These are phyloP conservation scores for Sepiola atlantica DNA, from an alignment of 2,888 invertebrate genomes.

Conservation along the genomic window DNA sequence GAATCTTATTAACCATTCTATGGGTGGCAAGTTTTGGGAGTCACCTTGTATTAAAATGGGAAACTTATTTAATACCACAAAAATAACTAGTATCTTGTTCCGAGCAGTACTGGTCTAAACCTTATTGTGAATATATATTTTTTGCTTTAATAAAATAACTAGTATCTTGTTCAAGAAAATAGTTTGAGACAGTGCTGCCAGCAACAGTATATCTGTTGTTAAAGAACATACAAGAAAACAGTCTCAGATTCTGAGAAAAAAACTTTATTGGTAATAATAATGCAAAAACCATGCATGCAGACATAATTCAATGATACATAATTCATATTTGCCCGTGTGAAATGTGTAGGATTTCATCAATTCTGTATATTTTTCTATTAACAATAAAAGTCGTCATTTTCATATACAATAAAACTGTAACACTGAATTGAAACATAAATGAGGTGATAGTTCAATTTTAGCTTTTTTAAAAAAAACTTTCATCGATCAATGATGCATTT, in stretches of 20 bases:
- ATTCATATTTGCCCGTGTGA: not conserved
- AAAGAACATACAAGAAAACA: not conserved
- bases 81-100: too few species aligned
- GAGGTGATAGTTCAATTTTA: not conserved
- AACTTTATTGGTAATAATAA: not conserved
- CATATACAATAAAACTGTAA: not conserved
- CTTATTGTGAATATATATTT: too few species aligned
- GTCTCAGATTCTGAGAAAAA: too few species aligned
- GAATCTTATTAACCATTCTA: too few species aligned
- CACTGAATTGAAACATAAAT: not conserved
- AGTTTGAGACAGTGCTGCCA: not conserved
- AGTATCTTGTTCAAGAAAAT: not conserved
- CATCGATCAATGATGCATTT: not conserved
- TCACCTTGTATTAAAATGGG: too few species aligned
- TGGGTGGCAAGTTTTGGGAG: too few species aligned
- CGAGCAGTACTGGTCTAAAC: too few species aligned
- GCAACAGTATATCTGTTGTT: not conserved
- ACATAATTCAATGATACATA: too few species aligned
- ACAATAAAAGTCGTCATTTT: not conserved
- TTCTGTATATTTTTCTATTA: constrained; percentile 16
- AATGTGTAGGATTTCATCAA: not conserved
- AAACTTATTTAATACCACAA: too few species aligned
- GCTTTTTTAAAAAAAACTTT: too few species aligned
- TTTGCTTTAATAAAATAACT: not conserved
- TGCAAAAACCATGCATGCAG: not conserved